A percentile compares a stretch with the other conserved stretches of the same genome.
Conservation (phyloP, 2,797 vertebrate genomes). For the Pseudochirops cupreus region DNA sequence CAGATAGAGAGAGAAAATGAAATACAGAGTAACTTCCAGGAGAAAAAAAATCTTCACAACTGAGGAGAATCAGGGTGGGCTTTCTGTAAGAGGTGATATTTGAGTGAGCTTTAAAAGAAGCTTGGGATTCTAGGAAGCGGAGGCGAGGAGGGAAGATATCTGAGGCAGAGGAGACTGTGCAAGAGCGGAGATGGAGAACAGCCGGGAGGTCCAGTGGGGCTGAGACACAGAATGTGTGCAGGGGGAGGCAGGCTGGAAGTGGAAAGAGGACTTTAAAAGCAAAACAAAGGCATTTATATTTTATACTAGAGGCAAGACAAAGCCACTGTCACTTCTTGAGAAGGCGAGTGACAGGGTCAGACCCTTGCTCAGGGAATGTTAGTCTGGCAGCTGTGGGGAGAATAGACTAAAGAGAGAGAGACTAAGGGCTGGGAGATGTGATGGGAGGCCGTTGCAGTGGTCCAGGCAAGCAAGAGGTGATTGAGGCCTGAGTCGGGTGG, state of each 20-base stretch:
- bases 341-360: neutral
- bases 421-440: neutral
- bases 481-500: neutral
- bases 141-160: neutral
- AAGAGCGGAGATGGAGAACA: neutral
- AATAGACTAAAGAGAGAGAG: neutral
- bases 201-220: neutral
- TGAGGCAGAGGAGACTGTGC: neutral
- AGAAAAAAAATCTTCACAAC: neutral
- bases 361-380: neutral
- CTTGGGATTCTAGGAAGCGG: neutral
- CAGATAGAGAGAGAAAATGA: neutral
- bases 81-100: neutral
- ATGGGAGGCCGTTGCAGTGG: neutral
- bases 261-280: neutral
- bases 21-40: neutral
- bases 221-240: neutral
- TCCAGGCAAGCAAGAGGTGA: neutral
- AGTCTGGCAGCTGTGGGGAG: neutral
- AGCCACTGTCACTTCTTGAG: neutral
- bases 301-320: neutral
- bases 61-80: neutral
- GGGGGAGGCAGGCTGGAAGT: too few species aligned
- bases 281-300: neutral
- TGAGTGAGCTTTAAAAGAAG: neutral